A percentile compares a stretch with the other conserved stretches of the same genome.
Conservation (phyloP, 2,113 vertebrate species). For the Paralichthys olivaceus region DNA sequence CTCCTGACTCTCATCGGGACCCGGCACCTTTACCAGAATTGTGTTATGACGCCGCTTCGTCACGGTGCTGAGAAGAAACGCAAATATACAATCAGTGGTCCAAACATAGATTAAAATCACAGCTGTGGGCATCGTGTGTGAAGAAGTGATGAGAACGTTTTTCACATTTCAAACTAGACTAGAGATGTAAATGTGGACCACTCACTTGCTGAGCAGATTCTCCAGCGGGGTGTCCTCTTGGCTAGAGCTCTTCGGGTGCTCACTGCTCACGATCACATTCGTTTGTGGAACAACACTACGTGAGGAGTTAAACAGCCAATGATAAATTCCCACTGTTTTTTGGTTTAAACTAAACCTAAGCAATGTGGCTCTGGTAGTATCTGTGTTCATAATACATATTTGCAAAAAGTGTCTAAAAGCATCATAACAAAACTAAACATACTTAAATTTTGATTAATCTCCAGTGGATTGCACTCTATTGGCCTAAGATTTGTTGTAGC, state of each 20-base stretch:
- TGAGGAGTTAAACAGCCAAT: constrained; percentile 45
- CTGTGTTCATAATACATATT: not conserved
- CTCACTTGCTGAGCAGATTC: constrained; percentile 97
- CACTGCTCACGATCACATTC: constrained; percentile 96
- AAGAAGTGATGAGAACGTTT: not conserved
- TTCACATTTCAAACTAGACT: not conserved
- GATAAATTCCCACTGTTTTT: constrained; percentile 4
- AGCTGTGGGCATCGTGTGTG: not conserved
- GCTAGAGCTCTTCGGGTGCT: constrained; percentile 86
- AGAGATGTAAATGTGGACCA: not conserved
- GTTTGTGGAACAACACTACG: constrained; percentile 95
- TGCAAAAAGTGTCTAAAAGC: constrained; percentile 3
- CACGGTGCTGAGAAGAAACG: constrained; percentile 82
- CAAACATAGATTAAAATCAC: not conserved
- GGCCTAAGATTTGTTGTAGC: constrained; percentile 24
- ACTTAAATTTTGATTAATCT: not conserved
- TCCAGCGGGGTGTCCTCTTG: constrained; percentile 93
- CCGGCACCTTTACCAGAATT: constrained; percentile 95
- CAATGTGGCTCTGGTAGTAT: not conserved
- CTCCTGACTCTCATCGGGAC: constrained; percentile 93
- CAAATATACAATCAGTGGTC: not conserved
- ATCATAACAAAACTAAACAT: not conserved
- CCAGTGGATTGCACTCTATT: not conserved
- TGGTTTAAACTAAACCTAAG: not conserved
- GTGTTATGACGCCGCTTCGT: constrained; percentile 93